These are phyloP conservation scores for Actinostola sp. DNA, from an alignment of 92 coral and sea anemone genomes.

Conservation along the genomic window DNA sequence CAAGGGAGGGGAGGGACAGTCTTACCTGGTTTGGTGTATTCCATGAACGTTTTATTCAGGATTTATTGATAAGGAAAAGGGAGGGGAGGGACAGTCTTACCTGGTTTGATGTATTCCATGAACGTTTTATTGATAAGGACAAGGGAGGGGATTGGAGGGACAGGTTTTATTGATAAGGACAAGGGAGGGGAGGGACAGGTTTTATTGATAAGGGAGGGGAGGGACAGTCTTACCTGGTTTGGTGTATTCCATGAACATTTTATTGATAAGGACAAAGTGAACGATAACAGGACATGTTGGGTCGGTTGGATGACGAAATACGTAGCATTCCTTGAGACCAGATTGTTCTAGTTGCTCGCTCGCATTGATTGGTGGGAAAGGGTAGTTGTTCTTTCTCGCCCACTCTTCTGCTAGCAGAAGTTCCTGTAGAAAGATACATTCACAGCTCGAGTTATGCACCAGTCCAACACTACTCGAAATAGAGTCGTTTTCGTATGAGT, in stretches of 20 bases:
- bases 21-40: no score
- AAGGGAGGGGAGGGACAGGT: background rate
- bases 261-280: constrained; percentile 81
- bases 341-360: constrained; percentile 59
- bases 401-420: constrained; percentile 79
- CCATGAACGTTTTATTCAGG: no score
- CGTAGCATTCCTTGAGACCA: constrained; percentile 77
- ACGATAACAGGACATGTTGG: constrained; percentile 73
- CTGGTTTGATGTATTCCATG: no score
- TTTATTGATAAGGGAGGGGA: background rate
- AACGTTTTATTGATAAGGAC: no score
- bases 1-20: no score
- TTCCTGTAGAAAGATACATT: constrained; percentile 45
- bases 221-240: constrained; percentile 65
- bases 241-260: constrained; percentile 63
- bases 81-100: no score
- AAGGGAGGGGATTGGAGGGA: no score
- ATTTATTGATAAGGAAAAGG: no score
- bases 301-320: constrained; percentile 71
- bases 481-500: no score
- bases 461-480: no score
- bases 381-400: constrained; percentile 70
- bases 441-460: no score
- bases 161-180: no score
- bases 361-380: constrained; percentile 83